These are phyloP conservation scores for Yoshiicerus persimilis DNA, from an alignment of 1,140 invertebrate species.

Conservation along the genomic window DNA sequence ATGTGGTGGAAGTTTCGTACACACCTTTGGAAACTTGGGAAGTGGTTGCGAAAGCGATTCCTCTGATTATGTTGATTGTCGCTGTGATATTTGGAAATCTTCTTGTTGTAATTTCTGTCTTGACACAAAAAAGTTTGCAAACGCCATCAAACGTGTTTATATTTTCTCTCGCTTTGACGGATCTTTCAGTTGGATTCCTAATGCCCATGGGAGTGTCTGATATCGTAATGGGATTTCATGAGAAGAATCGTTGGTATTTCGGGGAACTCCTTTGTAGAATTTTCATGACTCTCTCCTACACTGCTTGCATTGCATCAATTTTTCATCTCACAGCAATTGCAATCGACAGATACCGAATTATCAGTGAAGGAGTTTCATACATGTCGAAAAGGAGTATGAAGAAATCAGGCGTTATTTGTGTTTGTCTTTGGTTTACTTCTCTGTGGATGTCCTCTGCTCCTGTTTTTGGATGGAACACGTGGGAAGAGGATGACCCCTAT, in stretches of 20 bases:
- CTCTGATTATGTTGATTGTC: not conserved
- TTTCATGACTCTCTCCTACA: constrained; percentile 60
- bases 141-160: not conserved
- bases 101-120: too few species aligned
- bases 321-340: constrained; percentile 94
- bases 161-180: not conserved
- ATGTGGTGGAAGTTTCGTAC: not conserved
- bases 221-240: not conserved
- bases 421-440: constrained; percentile 59
- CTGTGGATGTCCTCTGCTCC: constrained; percentile 62
- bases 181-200: not conserved
- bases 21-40: not conserved
- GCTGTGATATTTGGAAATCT: too few species aligned
- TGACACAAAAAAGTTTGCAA: too few species aligned
- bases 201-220: not conserved
- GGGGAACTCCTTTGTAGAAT: not conserved
- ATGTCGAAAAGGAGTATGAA: constrained; percentile 80
- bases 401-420: constrained; percentile 48
- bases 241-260: not conserved
- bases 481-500: constrained; percentile 52
- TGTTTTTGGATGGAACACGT: constrained; percentile 56
- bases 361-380: constrained; percentile 96
- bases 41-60: not conserved
- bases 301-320: constrained; percentile 95
- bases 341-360: constrained; percentile 90